Percentiles rank a stretch among this genome's conserved stretches.
Evolutionary conservation across 2,888 invertebrate genomes (phyloP).

Genomic region (Drosophila emarginata): DNA sequence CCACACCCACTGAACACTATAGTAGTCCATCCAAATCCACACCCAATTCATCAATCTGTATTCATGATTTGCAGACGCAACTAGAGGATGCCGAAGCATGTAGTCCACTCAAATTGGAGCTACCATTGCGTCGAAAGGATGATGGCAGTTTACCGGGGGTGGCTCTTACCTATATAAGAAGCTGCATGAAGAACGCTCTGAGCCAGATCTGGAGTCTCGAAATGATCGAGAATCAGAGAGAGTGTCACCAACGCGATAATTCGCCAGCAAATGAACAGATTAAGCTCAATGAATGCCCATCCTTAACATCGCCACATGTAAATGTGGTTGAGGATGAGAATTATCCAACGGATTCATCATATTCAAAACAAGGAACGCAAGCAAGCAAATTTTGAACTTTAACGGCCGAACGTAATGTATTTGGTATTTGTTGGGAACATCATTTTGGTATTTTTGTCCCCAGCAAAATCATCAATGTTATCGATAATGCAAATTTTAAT

Average conservation of each 20-base stretch:
- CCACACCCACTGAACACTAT: not conserved
- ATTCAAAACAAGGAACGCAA: not conserved
- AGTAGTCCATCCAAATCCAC: not conserved
- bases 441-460: not conserved
- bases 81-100: not conserved
- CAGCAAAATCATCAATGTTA: not conserved
- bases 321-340: slow-evolving; percentile 15
- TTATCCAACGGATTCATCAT: not conserved
- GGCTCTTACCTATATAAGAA: slow-evolving; percentile 10
- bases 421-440: slow-evolving; percentile 2
- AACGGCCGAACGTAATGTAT: not conserved
- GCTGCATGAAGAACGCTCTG: slow-evolving; percentile 15
- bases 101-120: not conserved
- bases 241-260: slow-evolving; percentile 26
- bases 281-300: not conserved
- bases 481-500: slow-evolving; percentile 5
- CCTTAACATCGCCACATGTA: not conserved
- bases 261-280: slow-evolving; percentile 26
- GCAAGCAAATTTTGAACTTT: not conserved
- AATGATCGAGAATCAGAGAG: slow-evolving; percentile 19
- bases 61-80: not conserved
- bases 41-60: not conserved
- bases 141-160: slow-evolving; percentile 7
- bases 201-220: slow-evolving; percentile 27
- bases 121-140: slow-evolving; percentile 9